Conservation (phyloP, 2,113 vertebrate genomes). For the Ursus arctos region DNA sequence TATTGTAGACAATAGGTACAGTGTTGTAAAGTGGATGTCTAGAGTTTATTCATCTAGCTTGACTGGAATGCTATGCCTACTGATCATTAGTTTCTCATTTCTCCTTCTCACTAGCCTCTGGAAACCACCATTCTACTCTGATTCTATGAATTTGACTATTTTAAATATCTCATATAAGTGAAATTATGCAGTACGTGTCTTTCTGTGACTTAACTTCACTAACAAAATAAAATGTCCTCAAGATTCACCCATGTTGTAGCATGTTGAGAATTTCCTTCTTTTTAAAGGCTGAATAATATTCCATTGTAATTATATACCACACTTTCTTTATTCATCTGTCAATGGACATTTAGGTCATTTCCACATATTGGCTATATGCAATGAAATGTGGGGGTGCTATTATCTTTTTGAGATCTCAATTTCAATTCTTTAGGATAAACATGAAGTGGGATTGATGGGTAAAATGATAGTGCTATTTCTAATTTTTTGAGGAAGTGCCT, state of each 20-base stretch:
- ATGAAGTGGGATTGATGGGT: not conserved
- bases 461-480: not conserved
- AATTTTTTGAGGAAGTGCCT: not conserved
- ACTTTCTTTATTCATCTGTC: not conserved
- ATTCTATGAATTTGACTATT: not conserved
- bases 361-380: not conserved
- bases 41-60: not conserved
- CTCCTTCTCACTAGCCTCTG: not conserved
- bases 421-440: not conserved
- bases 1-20: not conserved
- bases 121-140: not conserved
- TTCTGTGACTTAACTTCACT: not conserved
- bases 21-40: not conserved
- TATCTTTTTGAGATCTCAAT: not conserved
- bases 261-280: not conserved
- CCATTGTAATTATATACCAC: not conserved
- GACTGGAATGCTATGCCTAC: not conserved
- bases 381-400: not conserved
- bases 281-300: not conserved
- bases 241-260: not conserved
- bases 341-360: not conserved
- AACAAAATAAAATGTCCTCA: not conserved
- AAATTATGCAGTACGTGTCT: not conserved
- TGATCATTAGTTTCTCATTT: not conserved
- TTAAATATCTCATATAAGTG: not conserved